A percentile compares a stretch with the other conserved stretches of the same genome.
phyloP scores from a whole-genome alignment of 2,113 vertebrate species.

The Neolamprologus fasciatus region DNA sequence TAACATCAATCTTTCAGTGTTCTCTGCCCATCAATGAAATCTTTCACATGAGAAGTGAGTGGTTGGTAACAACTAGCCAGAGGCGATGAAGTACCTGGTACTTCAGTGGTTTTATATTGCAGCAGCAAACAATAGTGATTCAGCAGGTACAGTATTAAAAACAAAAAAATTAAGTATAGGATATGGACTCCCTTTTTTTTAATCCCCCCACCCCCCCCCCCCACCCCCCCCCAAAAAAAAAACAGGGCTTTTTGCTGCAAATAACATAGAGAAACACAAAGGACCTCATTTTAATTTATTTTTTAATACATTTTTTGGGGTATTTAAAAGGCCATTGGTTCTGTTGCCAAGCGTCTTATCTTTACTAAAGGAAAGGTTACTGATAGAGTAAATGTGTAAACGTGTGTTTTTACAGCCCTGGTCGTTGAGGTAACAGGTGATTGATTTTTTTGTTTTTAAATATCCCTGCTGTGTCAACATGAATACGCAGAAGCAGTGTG shows the following conservation, averaged over 20 bases:
- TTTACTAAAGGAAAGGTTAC: neutral
- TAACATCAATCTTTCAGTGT: neutral
- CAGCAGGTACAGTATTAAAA: neutral
- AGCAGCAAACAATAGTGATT: neutral
- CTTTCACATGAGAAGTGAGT: neutral
- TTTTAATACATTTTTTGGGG: no score
- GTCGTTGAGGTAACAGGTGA: neutral
- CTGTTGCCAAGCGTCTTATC: neutral
- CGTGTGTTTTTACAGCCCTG: neutral
- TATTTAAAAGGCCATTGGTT: neutral
- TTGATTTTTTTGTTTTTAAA: neutral
- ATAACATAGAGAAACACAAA: no score
- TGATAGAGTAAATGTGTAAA: neutral
- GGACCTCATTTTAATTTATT: no score
- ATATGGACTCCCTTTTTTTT: no score
- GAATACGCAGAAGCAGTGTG: neutral
- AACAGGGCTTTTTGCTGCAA: no score
- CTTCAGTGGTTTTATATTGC: neutral
- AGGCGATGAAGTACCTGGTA: neutral
- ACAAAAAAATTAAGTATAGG: no score
- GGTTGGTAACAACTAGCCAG: neutral
- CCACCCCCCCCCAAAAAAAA: no score
- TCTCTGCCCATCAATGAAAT: neutral
- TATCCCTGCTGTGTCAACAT: neutral
- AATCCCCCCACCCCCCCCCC: no score